phyloP scores from a whole-genome alignment of 2,113 vertebrate genomes.

The Natator depressus region DNA sequence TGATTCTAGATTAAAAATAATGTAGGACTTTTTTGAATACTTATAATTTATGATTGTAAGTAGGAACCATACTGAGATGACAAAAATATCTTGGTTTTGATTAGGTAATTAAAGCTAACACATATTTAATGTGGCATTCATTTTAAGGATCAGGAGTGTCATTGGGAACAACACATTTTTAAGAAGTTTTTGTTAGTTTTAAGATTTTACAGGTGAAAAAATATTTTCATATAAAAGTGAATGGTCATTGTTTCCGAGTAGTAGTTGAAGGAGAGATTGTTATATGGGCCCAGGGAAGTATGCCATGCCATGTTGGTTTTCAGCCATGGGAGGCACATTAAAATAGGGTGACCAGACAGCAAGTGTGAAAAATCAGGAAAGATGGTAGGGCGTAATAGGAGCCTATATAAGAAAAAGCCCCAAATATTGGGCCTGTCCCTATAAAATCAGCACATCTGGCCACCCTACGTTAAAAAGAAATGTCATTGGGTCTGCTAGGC shows the following conservation, averaged over 20 bases:
- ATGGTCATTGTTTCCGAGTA: not conserved
- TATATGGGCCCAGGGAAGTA: not conserved
- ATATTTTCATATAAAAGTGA: slow-evolving; percentile 34
- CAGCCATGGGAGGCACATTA: not conserved
- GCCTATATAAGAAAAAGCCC: too few relatives aligned
- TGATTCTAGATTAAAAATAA: slow-evolving; percentile 22
- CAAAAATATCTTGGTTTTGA: slow-evolving; percentile 43
- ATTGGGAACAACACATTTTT: slow-evolving; percentile 29
- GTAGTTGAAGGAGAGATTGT: slow-evolving; percentile 30
- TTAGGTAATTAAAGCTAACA: slow-evolving; percentile 24
- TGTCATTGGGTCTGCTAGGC: not conserved
- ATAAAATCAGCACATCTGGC: too few relatives aligned
- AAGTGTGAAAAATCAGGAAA: too few relatives aligned
- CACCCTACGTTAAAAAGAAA: not conserved
- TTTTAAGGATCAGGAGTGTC: not conserved
- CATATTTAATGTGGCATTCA: not conserved
- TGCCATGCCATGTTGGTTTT: not conserved
- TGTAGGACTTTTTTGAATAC: not conserved
- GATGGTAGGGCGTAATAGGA: too few relatives aligned
- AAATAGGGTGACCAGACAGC: too few relatives aligned
- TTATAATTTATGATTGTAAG: not conserved
- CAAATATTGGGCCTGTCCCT: too few relatives aligned
- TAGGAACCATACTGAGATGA: slow-evolving; percentile 14
- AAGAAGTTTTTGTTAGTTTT: slow-evolving; percentile 4
- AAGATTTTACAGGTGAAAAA: slow-evolving; percentile 13